Percentiles rank a stretch among this genome's conserved stretches.
phyloP scores from a whole-genome alignment of 2,888 invertebrate genomes.

The Hyles lineata region DNA sequence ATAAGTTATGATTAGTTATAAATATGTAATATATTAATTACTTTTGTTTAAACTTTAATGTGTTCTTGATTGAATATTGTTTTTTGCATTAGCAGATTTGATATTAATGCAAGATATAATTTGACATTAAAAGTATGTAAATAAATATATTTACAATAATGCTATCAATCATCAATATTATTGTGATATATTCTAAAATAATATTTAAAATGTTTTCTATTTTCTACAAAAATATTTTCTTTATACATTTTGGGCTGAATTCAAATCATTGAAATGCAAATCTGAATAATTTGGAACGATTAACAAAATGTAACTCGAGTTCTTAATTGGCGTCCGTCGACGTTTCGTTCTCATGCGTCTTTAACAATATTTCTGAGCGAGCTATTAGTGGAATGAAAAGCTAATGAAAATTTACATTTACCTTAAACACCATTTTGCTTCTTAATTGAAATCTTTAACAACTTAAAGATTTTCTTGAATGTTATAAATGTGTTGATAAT shows the following conservation, averaged over 20 bases:
- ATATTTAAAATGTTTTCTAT: not conserved
- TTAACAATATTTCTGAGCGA: conserved; percentile 31
- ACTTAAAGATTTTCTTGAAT: conserved; percentile 33
- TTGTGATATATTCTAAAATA: no score
- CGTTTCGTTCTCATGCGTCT: conserved; percentile 14
- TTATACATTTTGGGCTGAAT: not conserved
- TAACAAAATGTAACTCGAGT: conserved; percentile 19
- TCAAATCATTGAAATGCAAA: conserved; percentile 7
- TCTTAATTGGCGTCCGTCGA: conserved; percentile 32
- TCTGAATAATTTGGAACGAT: conserved; percentile 28
- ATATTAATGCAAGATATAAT: no score
- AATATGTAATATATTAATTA: no score
- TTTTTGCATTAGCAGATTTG: no score
- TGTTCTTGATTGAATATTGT: no score
- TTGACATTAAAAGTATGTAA: no score
- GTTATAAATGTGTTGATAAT: conserved; percentile 27
- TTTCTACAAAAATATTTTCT: not conserved
- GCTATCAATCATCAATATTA: no score
- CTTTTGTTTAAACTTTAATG: no score
- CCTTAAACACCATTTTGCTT: conserved; percentile 30
- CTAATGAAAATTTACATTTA: conserved; percentile 33
- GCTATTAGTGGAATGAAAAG: conserved; percentile 34
- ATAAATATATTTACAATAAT: no score
- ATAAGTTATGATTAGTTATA: no score
- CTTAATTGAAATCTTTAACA: conserved; percentile 38